phyloP scores from a whole-genome alignment of 2,113 vertebrate species.

The Ictalurus punctatus region DNA sequence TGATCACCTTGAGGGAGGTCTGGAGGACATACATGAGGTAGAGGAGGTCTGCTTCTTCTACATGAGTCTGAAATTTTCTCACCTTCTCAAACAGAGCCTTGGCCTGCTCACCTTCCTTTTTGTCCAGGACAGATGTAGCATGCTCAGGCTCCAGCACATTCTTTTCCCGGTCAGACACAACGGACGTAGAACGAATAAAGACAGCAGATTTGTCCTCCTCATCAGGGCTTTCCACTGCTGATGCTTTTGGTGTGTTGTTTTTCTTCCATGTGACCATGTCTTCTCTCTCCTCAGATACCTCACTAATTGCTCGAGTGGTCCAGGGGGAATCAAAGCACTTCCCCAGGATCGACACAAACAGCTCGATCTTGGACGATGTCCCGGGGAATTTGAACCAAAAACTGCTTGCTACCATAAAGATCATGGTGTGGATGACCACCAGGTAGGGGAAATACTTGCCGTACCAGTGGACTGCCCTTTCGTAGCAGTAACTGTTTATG shows the following conservation, averaged over 20 bases:
- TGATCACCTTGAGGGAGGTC: constrained; percentile 80
- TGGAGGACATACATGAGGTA: constrained; percentile 87
- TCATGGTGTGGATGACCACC: constrained; percentile 84
- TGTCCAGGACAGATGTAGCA: constrained; percentile 75
- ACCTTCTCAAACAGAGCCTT: constrained; percentile 92
- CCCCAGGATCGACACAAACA: constrained; percentile 84
- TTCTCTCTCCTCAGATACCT: constrained; percentile 81
- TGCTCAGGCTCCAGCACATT: constrained; percentile 70
- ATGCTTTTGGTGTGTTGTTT: constrained; percentile 58
- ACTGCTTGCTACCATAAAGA: constrained; percentile 87
- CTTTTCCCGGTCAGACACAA: constrained; percentile 73
- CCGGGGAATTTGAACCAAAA: constrained; percentile 93
- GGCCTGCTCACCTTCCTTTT: constrained; percentile 88
- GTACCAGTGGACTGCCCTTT: constrained; percentile 86
- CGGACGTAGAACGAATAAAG: constrained; percentile 56
- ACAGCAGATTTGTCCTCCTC: constrained; percentile 58
- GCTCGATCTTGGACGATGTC: constrained; percentile 89
- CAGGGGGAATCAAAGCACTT: constrained; percentile 90
- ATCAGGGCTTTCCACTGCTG: constrained; percentile 54
- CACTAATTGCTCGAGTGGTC: constrained; percentile 85
- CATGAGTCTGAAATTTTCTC: constrained; percentile 84
- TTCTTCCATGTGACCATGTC: constrained; percentile 64
- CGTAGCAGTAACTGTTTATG: constrained; percentile 88
- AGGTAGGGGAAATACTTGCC: constrained; percentile 91
- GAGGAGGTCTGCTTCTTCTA: constrained; percentile 84